A percentile compares a stretch with the other conserved stretches of the same genome.
phyloP scores from a whole-genome alignment of 2,113 vertebrate genomes.

The Hepsetus odoe region DNA sequence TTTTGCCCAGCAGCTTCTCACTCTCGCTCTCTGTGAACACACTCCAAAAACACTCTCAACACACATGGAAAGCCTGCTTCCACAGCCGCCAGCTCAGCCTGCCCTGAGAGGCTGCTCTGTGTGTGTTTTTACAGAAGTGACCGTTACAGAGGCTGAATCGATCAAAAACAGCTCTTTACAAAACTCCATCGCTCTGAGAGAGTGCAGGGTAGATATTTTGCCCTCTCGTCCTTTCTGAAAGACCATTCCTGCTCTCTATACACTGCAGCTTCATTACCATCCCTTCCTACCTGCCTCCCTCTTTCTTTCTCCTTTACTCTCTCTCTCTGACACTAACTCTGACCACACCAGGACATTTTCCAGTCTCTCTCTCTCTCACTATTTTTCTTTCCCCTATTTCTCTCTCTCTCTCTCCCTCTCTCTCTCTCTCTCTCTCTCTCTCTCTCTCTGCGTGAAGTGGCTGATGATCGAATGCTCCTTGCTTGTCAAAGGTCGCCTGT shows the following conservation, averaged over 20 bases:
- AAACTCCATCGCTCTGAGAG: background rate
- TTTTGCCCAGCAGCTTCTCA: too few species aligned
- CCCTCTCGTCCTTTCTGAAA: conserved; percentile 28
- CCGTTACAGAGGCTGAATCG: background rate
- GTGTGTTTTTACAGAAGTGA: background rate
- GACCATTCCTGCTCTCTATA: background rate
- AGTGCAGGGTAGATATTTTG: background rate
- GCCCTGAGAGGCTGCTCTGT: background rate
- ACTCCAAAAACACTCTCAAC: background rate
- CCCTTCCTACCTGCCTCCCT: background rate
- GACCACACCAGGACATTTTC: too few species aligned
- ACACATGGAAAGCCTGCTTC: background rate
- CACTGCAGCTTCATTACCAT: background rate
- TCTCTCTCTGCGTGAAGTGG: conserved; percentile 24
- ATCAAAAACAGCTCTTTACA: background rate
- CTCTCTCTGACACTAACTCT: too few species aligned
- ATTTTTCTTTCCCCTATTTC: background rate
- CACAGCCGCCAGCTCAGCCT: too few species aligned
- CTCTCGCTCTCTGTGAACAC: background rate
- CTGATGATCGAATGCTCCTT: conserved; percentile 14
- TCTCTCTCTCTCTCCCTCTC: background rate
- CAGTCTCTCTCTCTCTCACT: background rate
- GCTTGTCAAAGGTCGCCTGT: conserved; percentile 19
- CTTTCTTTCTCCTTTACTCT: background rate
- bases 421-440: conserved; percentile 10